Evolutionary conservation across 2,797 vertebrate species (phyloP).

Genomic region (Parauchenoglanis punctatus): DNA sequence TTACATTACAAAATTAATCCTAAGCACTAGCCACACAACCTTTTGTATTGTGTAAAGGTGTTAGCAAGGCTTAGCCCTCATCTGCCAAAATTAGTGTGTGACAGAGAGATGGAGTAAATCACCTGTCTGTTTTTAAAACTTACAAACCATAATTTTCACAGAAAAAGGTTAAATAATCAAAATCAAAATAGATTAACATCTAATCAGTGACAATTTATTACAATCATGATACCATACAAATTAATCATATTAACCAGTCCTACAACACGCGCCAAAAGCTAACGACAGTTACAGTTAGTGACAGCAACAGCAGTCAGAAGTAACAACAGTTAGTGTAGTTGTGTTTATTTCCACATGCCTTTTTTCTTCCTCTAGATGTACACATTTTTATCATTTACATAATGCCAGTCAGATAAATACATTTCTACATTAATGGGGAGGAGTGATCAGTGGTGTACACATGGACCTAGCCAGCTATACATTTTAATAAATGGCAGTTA

Average conservation of each 20-base stretch:
- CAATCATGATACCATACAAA: background rate
- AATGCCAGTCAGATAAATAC: background rate
- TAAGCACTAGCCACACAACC: background rate
- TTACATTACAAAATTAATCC: background rate
- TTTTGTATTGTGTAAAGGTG: background rate
- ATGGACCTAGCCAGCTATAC: background rate
- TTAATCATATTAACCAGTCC: background rate
- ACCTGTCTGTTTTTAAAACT: background rate
- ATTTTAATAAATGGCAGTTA: background rate
- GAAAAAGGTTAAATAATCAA: background rate
- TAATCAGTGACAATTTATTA: background rate
- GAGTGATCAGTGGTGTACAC: background rate
- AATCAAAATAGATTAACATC: background rate
- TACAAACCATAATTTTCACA: background rate
- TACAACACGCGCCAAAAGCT: background rate
- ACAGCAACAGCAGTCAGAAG: background rate
- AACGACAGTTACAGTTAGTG: background rate
- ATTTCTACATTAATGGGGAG: background rate
- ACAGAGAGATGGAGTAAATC: background rate
- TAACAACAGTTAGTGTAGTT: background rate
- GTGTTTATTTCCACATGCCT: background rate
- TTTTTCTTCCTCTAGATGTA: background rate
- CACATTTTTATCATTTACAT: background rate
- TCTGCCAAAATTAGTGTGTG: background rate
- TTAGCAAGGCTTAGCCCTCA: background rate